These are phyloP conservation scores for Gallinago jamesoni DNA, from an alignment of 2,113 vertebrate species.

Conservation along the genomic window DNA sequence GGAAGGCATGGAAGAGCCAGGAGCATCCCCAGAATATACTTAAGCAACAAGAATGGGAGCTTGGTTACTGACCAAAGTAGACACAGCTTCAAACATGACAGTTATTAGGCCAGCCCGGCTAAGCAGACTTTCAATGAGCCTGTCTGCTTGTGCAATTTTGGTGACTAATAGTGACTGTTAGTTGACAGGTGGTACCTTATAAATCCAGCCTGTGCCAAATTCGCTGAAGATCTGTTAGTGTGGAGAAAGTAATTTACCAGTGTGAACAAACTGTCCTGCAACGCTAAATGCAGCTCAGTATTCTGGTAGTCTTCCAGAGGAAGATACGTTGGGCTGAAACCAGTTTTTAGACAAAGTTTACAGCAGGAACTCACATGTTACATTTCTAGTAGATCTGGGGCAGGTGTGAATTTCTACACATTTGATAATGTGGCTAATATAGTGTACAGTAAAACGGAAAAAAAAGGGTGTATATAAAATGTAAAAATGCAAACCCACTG, in stretches of 20 bases:
- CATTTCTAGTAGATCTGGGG: background rate
- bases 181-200: conserved; percentile 45
- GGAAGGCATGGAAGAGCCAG: background rate
- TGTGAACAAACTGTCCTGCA: background rate
- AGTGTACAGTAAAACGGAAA: background rate
- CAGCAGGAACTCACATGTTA: background rate
- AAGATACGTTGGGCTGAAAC: background rate
- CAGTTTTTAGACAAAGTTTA: background rate
- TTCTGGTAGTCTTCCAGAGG: background rate
- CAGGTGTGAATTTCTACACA: background rate
- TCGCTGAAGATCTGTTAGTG: background rate
- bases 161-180: conserved; percentile 24
- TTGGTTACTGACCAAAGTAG: background rate
- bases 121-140: background rate
- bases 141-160: background rate
- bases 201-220: conserved; percentile 24
- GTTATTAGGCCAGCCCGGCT: background rate
- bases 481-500: background rate
- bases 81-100: background rate
- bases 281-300: background rate
- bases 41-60: background rate
- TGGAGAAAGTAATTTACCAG: background rate
- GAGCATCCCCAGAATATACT: background rate
- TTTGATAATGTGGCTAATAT: background rate
- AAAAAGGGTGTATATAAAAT: background rate